phyloP scores from a whole-genome alignment of 2,113 vertebrate species.

The Camelus bactrianus region DNA sequence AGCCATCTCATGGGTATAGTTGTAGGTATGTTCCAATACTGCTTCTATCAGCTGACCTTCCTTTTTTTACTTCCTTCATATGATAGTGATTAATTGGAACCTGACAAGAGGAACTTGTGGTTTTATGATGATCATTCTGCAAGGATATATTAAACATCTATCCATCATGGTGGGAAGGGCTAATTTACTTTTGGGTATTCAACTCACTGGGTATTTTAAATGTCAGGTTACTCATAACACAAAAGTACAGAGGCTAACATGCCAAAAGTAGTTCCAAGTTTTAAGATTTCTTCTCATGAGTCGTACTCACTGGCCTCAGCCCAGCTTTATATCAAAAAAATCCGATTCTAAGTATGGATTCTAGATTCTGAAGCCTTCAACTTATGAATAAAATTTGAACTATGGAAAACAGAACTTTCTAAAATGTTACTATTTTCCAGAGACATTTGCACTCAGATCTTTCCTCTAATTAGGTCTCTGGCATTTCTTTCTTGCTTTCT shows the following conservation, averaged over 20 bases:
- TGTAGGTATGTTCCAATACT: neutral
- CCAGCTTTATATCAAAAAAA: conserved; percentile 38
- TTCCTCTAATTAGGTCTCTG: conserved; percentile 54
- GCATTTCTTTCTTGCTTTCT: conserved; percentile 60
- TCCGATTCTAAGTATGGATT: conserved; percentile 34
- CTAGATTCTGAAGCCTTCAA: conserved; percentile 27
- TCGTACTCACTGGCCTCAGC: neutral
- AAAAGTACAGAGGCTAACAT: conserved; percentile 54
- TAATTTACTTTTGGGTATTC: conserved; percentile 39
- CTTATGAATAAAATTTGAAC: conserved; percentile 54
- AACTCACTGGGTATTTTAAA: conserved; percentile 21
- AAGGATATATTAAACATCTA: neutral
- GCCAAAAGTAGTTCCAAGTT: neutral
- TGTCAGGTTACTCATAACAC: conserved; percentile 6
- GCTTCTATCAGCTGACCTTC: neutral
- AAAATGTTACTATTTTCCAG: conserved; percentile 67
- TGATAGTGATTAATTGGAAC: conserved; percentile 12
- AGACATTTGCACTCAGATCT: conserved; percentile 58
- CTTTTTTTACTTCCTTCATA: conserved; percentile 10
- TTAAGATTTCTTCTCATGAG: conserved; percentile 32
- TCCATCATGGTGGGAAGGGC: neutral
- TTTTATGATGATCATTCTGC: neutral
- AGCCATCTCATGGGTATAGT: neutral
- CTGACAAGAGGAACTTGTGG: neutral
- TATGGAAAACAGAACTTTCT: conserved; percentile 49